Conservation (phyloP, 2,113 vertebrate genomes). For the Prunella fulvescens region DNA sequence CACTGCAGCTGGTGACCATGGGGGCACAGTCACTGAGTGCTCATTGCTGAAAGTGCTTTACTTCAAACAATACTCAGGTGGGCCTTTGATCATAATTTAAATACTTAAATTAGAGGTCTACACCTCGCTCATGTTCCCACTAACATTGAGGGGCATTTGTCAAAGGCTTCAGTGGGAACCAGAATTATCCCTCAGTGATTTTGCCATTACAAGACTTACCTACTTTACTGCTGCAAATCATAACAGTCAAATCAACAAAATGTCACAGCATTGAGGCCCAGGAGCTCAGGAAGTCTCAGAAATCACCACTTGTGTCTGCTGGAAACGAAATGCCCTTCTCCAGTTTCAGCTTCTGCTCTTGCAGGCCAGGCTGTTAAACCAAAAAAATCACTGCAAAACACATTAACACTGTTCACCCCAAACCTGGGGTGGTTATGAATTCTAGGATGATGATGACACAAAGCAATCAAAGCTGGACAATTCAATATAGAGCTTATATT, state of each 20-base stretch:
- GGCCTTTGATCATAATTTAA: constrained; percentile 33
- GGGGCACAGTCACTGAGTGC: neutral
- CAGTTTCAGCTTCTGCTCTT: neutral
- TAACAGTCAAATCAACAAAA: constrained; percentile 33
- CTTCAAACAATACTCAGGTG: neutral
- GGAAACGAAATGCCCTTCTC: constrained; percentile 40
- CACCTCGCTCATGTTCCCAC: neutral
- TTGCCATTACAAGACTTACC: neutral
- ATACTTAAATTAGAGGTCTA: neutral
- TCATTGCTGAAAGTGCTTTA: constrained; percentile 6
- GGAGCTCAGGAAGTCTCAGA: constrained; percentile 11
- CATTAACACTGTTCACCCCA: constrained; percentile 53
- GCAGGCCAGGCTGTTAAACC: constrained; percentile 58
- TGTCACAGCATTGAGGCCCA: neutral
- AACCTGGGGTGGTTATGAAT: neutral
- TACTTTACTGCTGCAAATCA: neutral
- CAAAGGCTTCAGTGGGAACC: neutral
- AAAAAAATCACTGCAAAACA: constrained; percentile 68
- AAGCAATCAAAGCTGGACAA: constrained; percentile 28
- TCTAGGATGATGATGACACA: constrained; percentile 16
- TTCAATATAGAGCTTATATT: neutral
- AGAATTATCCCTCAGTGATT: neutral
- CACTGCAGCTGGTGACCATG: neutral
- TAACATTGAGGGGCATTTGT: neutral
- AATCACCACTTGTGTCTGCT: neutral